A percentile compares a stretch with the other conserved stretches of the same genome.
Evolutionary conservation across 2,797 vertebrate genomes (phyloP).

Genomic region (Distichodus sexfasciatus): DNA sequence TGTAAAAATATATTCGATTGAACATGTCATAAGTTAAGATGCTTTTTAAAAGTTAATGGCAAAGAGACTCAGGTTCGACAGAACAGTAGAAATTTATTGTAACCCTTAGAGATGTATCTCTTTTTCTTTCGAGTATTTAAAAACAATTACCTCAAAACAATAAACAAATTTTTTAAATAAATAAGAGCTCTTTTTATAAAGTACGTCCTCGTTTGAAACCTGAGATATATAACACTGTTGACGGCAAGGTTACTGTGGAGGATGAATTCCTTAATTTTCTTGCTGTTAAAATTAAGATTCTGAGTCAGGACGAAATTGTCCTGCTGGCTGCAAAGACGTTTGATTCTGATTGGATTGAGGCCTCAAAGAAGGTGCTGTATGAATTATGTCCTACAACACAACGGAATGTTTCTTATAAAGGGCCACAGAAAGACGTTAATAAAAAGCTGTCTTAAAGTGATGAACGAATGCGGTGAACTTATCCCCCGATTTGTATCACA

Average conservation of each 20-base stretch:
- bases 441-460: slow-evolving; percentile 3
- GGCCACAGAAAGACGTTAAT: slow-evolving; percentile 1
- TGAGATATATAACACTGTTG: not conserved
- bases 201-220: too few species aligned
- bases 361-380: not conserved
- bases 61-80: too few species aligned
- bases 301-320: not conserved
- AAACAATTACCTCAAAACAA: too few species aligned
- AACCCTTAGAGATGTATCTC: too few species aligned
- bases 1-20: too few species aligned
- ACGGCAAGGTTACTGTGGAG: not conserved
- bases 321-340: not conserved
- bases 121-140: too few species aligned
- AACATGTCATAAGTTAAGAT: too few species aligned
- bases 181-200: too few species aligned
- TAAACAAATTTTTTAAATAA: too few species aligned
- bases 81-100: too few species aligned
- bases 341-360: not conserved
- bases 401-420: not conserved
- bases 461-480: slow-evolving; percentile 7
- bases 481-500: slow-evolving; percentile 1
- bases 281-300: not conserved
- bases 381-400: not conserved
- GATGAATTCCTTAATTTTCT: too few species aligned
- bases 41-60: too few species aligned